Percentiles rank a stretch among this genome's conserved stretches.
Conservation (phyloP, 1,140 invertebrate species). For the Bombyx mandarina region DNA sequence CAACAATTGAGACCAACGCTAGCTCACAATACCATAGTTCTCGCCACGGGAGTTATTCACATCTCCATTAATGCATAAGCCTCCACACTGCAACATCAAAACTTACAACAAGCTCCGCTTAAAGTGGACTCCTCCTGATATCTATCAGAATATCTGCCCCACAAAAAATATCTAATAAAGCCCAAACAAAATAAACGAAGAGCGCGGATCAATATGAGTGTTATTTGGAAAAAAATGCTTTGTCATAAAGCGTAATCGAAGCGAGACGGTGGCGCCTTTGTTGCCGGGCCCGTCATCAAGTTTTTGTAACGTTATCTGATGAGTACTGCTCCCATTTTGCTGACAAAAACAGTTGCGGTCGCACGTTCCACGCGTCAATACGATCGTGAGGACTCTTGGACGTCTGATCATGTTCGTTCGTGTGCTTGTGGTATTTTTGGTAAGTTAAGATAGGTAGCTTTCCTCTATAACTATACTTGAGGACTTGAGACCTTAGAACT, state of each 20-base stretch:
- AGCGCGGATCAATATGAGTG: slow-evolving; percentile 68
- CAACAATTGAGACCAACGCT: slow-evolving; percentile 55
- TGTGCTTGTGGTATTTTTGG: neutral
- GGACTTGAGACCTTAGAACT: too few relatives aligned
- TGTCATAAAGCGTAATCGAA: slow-evolving; percentile 68
- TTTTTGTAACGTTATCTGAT: slow-evolving; percentile 67
- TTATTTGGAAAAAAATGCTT: slow-evolving; percentile 61
- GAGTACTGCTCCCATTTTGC: slow-evolving; percentile 64
- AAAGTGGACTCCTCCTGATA: slow-evolving; percentile 20
- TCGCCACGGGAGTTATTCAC: slow-evolving; percentile 43
- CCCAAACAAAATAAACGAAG: slow-evolving; percentile 57
- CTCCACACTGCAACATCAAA: slow-evolving; percentile 5
- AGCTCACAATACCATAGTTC: slow-evolving; percentile 59
- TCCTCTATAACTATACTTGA: too few relatives aligned
- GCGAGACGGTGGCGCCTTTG: slow-evolving; percentile 63
- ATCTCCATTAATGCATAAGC: slow-evolving; percentile 20
- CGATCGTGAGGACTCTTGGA: slow-evolving; percentile 22
- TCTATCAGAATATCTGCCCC: slow-evolving; percentile 18
- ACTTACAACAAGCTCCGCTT: slow-evolving; percentile 13
- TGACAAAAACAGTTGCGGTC: slow-evolving; percentile 46
- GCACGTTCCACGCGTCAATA: slow-evolving; percentile 28
- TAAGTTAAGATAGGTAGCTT: neutral
- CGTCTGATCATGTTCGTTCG: neutral
- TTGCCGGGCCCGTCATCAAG: slow-evolving; percentile 45
- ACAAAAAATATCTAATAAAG: slow-evolving; percentile 65